These are phyloP conservation scores for Panonychus citri DNA, from an alignment of 1,140 invertebrate species.

Conservation along the genomic window DNA sequence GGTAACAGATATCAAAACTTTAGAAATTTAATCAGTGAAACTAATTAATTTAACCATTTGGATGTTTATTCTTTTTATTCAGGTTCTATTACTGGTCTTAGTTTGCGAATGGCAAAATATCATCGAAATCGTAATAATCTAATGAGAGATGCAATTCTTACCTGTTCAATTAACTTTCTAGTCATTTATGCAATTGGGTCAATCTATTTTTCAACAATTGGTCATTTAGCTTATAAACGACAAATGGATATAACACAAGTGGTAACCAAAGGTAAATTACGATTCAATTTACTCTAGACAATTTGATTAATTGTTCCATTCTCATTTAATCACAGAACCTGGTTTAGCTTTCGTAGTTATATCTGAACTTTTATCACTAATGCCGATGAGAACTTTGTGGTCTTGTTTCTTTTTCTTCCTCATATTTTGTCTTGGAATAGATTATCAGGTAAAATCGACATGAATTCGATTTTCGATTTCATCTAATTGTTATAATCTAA, in stretches of 20 bases:
- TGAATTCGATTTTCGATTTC: neutral
- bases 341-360: neutral
- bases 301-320: neutral
- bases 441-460: neutral
- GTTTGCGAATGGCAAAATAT: constrained; percentile 85
- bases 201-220: neutral
- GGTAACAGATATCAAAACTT: neutral
- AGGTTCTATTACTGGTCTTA: constrained; percentile 67
- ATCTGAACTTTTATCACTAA: neutral
- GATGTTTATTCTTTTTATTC: neutral
- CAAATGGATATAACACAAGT: neutral
- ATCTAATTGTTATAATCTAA: neutral
- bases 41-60: neutral
- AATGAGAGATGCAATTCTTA: constrained; percentile 24
- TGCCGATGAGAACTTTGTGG: neutral
- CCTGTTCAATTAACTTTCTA: neutral
- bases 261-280: neutral
- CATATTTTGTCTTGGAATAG: neutral
- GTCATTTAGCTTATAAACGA: neutral
- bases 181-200: neutral
- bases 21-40: no score
- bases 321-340: neutral
- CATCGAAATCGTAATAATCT: constrained; percentile 77
- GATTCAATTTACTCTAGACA: neutral
- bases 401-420: neutral